These are phyloP conservation scores for Gallinago paraguaiae DNA, from an alignment of 2,113 vertebrate genomes.

Conservation along the genomic window DNA sequence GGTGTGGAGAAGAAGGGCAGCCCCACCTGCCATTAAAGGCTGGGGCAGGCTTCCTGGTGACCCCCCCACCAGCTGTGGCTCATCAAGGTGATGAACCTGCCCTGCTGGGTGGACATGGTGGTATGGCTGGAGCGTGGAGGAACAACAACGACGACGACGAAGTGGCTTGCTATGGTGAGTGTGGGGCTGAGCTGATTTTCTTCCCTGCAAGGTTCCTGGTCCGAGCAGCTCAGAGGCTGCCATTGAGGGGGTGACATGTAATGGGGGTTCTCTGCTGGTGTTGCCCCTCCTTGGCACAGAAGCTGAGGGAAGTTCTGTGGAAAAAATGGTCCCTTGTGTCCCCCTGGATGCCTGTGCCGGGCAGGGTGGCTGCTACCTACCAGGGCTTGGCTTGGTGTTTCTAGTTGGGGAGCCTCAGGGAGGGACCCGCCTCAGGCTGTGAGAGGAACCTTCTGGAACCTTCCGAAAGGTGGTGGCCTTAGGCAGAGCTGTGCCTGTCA, in stretches of 20 bases:
- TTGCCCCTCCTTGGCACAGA: accelerated
- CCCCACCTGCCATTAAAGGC: too few species aligned
- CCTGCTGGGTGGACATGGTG: neutral
- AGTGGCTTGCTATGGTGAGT: accelerated
- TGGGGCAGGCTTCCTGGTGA: accelerated
- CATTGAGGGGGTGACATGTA: too few species aligned
- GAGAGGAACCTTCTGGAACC: neutral
- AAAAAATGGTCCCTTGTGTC: accelerated
- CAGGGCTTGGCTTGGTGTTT: accelerated
- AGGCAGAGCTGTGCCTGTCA: neutral
- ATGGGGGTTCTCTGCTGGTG: neutral
- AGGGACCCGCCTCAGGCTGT: accelerated
- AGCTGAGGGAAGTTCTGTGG: neutral
- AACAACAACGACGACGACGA: too few species aligned
- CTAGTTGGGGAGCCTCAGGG: accelerated
- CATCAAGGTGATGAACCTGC: accelerated
- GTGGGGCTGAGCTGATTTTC: neutral
- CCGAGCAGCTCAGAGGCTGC: accelerated
- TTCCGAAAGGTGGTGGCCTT: neutral
- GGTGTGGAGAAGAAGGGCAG: neutral
- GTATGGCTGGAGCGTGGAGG: accelerated
- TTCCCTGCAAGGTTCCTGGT: accelerated
- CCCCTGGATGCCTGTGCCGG: neutral
- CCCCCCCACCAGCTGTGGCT: accelerated
- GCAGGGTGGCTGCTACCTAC: accelerated